Evolutionary conservation across 2,888 invertebrate species (phyloP).

Genomic region (Marasmarcha lunaedactyla): DNA sequence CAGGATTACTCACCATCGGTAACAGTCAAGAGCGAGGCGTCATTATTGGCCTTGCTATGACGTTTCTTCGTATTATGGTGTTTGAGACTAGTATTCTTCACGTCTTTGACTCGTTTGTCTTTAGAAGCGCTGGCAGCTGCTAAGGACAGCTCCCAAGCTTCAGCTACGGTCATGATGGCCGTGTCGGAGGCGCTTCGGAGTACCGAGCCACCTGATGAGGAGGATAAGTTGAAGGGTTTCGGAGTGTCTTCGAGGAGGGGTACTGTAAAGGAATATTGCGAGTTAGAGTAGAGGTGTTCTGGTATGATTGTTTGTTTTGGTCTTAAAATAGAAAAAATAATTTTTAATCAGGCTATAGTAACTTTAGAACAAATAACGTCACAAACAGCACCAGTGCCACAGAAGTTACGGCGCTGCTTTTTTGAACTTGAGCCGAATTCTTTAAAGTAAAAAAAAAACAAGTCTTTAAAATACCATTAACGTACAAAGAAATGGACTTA

Average conservation of each 20-base stretch:
- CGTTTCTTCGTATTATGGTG: conserved; percentile 49
- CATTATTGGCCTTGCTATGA: conserved; percentile 33
- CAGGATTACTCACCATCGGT: conserved; percentile 31
- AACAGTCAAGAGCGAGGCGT: conserved; percentile 28
- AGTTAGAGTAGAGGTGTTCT: no score
- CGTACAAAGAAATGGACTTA: no score
- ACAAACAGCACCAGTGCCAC: no score
- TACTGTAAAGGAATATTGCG: conserved; percentile 20
- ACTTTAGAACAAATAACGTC: no score
- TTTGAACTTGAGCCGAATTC: no score
- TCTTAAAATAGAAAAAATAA: no score
- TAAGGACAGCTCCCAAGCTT: conserved; percentile 83
- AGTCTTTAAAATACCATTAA: no score
- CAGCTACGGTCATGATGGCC: conserved; percentile 84
- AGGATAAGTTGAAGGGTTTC: conserved; percentile 22
- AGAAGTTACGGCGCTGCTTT: no score
- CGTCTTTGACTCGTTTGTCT: conserved; percentile 89
- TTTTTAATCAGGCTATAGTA: no score
- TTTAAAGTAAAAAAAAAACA: no score
- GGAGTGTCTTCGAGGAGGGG: conserved; percentile 39
- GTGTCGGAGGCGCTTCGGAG: conserved; percentile 77
- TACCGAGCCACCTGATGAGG: conserved; percentile 38
- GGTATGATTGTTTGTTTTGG: no score
- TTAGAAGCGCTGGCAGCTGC: conserved; percentile 90
- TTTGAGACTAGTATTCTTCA: conserved; percentile 73